Evolutionary conservation across 2,888 invertebrate genomes (phyloP), one percentile per base, ranked within the genome.

Genomic region (Gymnosoma rotundatum): DNA sequence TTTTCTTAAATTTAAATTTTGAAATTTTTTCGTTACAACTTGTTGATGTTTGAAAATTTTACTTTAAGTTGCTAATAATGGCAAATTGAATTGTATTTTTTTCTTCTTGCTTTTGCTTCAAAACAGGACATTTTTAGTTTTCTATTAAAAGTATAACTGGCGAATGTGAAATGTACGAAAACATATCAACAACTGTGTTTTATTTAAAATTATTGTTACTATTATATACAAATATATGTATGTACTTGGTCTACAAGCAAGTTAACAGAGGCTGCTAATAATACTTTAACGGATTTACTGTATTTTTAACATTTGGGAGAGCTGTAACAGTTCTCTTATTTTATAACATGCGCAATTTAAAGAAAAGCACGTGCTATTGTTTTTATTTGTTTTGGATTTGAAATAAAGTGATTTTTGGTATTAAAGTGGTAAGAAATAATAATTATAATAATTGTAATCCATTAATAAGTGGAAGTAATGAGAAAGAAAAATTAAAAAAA

Each of bases 161-260:
- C 50, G 4, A 18, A 0, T 70, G 32, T 72, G 10, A 54, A 70
- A 48, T 9, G 58, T 58, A 38, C 20, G 52, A 52, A 25, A 58
- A 48, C 38, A 7, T 70, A n/a, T 48, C 21, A 25, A 48, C 48
- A 58, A 84, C 84, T 84, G 66, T 18, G 64, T 48, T n/a, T 48
- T 6, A 50, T 9, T 8, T 42, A 8, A 50, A 18, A 12, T 70
- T 58, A 6, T 69, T 63, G 20, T 54, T 64, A 61, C 58, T 70
- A 20, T 70, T 73, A 73, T 78, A 79, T 78, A 84, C 32, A 32
- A 8, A 32, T 1, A 7, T 32, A 6, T 8, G 8, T 32, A 6
- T 8, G 8, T 5, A 8, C 64, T 60, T 58, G 36, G 18, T 20
- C 10, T 10, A 32, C 6, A 36, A 5, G 10, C 20, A 61, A 9